A percentile compares a stretch with the other conserved stretches of the same genome.
phyloP scores from a whole-genome alignment of 2,113 vertebrate species.

The Neolamprologus falcicula region DNA sequence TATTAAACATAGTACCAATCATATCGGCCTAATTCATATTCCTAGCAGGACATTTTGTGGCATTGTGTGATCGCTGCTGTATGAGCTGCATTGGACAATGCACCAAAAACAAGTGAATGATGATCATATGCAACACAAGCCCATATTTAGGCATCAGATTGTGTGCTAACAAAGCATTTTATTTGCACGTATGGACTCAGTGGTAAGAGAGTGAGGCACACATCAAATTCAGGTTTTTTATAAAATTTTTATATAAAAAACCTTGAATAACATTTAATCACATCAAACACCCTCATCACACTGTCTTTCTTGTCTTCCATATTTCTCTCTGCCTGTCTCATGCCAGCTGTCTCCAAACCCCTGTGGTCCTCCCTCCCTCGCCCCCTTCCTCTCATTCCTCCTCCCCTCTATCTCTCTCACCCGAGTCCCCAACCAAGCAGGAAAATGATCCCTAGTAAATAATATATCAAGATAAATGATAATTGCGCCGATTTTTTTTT shows the following conservation, averaged over 20 bases:
- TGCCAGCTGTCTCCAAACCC: constrained; percentile 65
- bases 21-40: not conserved
- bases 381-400: constrained; percentile 52
- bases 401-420: constrained; percentile 68
- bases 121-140: not conserved
- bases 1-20: not conserved
- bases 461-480: constrained; percentile 99
- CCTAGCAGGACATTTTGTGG: not conserved
- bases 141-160: not conserved
- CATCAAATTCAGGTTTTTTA: not conserved
- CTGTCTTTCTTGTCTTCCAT: constrained; percentile 21
- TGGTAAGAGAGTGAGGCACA: not conserved
- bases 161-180: not conserved
- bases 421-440: constrained; percentile 77
- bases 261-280: not conserved
- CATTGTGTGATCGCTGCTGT: not conserved
- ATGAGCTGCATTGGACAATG: not conserved
- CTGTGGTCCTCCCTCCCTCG: constrained; percentile 27
- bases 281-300: constrained; percentile 9
- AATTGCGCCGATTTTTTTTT: constrained; percentile 86
- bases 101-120: not conserved
- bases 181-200: not conserved
- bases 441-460: constrained; percentile 96
- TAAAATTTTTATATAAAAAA: not conserved
- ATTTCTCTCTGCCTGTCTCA: not conserved